Conservation (phyloP, 2,113 vertebrate genomes). For the Crotophaga sulcirostris region DNA sequence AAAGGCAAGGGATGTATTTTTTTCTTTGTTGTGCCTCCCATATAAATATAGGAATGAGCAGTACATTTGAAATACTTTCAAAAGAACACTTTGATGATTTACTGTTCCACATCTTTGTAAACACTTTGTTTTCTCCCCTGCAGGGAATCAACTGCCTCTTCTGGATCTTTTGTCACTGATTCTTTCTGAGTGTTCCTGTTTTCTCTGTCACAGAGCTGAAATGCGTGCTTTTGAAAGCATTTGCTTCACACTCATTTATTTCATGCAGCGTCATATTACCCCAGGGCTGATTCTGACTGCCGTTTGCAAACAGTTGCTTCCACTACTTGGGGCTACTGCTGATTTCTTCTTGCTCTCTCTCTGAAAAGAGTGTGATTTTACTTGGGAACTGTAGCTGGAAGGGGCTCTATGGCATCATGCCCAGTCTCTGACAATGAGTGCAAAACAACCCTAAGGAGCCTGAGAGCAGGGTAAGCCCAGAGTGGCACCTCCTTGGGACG, state of each 20-base stretch:
- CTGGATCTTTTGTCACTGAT: constrained; percentile 27
- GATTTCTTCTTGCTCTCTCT: background rate
- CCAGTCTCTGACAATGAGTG: fast-evolving
- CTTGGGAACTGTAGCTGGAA: background rate
- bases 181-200: background rate
- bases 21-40: background rate
- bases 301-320: background rate
- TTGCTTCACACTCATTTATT: constrained; percentile 26
- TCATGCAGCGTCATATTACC: constrained; percentile 32
- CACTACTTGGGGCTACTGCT: background rate
- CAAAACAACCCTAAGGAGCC: background rate
- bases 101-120: constrained; percentile 6
- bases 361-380: background rate
- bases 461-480: background rate
- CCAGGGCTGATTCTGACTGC: background rate
- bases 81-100: constrained; percentile 5
- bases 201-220: background rate
- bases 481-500: background rate
- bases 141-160: background rate
- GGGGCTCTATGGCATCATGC: background rate
- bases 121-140: constrained; percentile 41
- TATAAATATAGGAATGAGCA: background rate
- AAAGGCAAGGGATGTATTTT: background rate
- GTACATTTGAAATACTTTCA: constrained; percentile 7
- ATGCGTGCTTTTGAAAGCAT: constrained; percentile 3